phyloP scores from a whole-genome alignment of 2,797 vertebrate species.

The Zalophus californianus region DNA sequence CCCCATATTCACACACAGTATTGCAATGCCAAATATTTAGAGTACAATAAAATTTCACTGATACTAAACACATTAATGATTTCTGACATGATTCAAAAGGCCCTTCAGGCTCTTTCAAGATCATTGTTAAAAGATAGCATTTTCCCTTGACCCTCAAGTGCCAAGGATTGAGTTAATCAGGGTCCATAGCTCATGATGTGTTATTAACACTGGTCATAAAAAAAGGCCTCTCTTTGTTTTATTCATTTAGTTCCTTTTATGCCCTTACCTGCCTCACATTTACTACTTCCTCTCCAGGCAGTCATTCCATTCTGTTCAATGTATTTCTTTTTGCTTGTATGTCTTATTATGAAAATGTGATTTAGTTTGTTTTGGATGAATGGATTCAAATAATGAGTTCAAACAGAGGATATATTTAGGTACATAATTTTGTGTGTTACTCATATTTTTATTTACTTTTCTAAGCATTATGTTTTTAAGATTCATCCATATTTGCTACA shows the following conservation, averaged over 20 bases:
- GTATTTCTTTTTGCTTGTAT: background rate
- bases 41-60: constrained; percentile 34
- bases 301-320: background rate
- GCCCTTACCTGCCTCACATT: background rate
- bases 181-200: background rate
- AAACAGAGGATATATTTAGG: background rate
- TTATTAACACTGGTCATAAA: background rate
- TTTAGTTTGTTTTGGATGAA: background rate
- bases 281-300: background rate
- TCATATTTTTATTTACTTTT: constrained; percentile 51
- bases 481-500: background rate
- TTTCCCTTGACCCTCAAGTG: background rate
- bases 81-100: constrained; percentile 41
- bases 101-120: background rate
- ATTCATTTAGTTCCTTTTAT: background rate
- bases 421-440: background rate
- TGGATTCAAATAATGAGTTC: constrained; percentile 5
- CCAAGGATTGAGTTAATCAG: constrained; percentile 49
- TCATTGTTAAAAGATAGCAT: background rate
- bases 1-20: background rate
- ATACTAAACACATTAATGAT: constrained; percentile 16
- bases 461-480: background rate
- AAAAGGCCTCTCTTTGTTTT: background rate
- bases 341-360: constrained; percentile 13
- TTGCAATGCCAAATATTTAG: constrained; percentile 14